phyloP scores from a whole-genome alignment of 2,797 vertebrate genomes.

The Phyllotis vaccarum region DNA sequence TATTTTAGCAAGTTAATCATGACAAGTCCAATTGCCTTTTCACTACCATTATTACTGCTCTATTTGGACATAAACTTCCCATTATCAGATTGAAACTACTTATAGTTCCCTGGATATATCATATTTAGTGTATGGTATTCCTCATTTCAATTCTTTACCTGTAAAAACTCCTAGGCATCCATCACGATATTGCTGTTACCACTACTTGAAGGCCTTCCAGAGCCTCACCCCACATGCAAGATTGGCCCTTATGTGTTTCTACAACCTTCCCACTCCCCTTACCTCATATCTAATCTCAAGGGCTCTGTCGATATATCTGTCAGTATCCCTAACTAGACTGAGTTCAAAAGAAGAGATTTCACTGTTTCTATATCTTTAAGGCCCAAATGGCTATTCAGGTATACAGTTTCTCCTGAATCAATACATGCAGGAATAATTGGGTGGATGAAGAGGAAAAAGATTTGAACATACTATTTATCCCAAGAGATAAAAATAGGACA shows the following conservation, averaged over 20 bases:
- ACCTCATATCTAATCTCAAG: slow-evolving; percentile 35
- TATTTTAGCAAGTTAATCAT: slow-evolving; percentile 33
- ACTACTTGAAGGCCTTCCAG: slow-evolving; percentile 45
- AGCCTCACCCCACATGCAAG: not conserved
- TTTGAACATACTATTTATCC: not conserved
- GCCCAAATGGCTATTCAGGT: not conserved
- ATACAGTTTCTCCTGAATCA: slow-evolving; percentile 31
- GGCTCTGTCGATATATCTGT: slow-evolving; percentile 37
- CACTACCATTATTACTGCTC: not conserved
- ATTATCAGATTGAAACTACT: slow-evolving; percentile 21
- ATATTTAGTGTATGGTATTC: slow-evolving; percentile 25
- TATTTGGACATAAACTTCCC: slow-evolving; percentile 28
- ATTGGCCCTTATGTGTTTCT: not conserved
- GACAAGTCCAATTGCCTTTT: slow-evolving; percentile 33
- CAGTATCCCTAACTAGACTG: slow-evolving; percentile 24
- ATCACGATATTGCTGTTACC: slow-evolving; percentile 2
- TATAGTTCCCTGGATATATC: slow-evolving; percentile 8
- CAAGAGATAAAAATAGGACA: slow-evolving; percentile 41
- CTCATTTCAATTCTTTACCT: slow-evolving; percentile 54
- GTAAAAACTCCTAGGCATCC: slow-evolving; percentile 37
- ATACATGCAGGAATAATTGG: not conserved
- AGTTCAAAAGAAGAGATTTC: slow-evolving; percentile 16
- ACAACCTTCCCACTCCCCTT: not conserved
- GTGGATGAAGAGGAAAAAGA: slow-evolving; percentile 28
- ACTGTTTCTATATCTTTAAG: slow-evolving; percentile 39